Evolutionary conservation across 2,797 vertebrate species (phyloP).

Genomic region (Cyprinodon diabolis): DNA sequence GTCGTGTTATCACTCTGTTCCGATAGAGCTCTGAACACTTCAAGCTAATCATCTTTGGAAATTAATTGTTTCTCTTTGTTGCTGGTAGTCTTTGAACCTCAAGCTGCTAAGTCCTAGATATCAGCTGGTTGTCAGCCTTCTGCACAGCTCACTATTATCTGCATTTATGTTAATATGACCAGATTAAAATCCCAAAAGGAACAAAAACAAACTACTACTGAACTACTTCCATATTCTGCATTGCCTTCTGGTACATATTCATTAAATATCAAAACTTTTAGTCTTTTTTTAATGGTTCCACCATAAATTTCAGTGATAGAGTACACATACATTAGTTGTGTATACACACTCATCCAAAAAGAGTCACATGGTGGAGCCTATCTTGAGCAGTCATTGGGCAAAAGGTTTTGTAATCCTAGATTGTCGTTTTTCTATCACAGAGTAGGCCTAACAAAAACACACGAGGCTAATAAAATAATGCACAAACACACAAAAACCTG

Average conservation of each 20-base stretch:
- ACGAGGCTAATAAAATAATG: no score
- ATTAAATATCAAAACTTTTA: background rate
- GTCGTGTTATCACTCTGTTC: background rate
- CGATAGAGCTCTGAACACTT: conserved; percentile 4
- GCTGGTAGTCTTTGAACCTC: conserved; percentile 11
- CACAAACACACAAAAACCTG: no score
- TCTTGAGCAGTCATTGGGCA: no score
- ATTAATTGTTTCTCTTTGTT: conserved; percentile 7
- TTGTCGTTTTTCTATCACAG: no score
- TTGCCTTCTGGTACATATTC: no score
- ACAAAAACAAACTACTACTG: no score
- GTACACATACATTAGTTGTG: background rate
- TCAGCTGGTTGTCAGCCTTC: conserved; percentile 6
- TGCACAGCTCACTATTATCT: conserved; percentile 1
- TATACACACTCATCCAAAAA: no score
- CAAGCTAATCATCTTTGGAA: conserved; percentile 7
- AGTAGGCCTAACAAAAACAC: no score
- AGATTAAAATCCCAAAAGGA: background rate
- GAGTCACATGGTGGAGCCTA: no score
- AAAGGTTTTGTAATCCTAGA: no score
- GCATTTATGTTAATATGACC: background rate
- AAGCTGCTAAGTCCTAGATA: conserved; percentile 3
- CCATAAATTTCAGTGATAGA: background rate
- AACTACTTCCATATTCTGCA: no score
- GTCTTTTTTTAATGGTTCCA: background rate